Conservation (phyloP, 2,797 vertebrate genomes). For the Basileuterus tristriatus region DNA sequence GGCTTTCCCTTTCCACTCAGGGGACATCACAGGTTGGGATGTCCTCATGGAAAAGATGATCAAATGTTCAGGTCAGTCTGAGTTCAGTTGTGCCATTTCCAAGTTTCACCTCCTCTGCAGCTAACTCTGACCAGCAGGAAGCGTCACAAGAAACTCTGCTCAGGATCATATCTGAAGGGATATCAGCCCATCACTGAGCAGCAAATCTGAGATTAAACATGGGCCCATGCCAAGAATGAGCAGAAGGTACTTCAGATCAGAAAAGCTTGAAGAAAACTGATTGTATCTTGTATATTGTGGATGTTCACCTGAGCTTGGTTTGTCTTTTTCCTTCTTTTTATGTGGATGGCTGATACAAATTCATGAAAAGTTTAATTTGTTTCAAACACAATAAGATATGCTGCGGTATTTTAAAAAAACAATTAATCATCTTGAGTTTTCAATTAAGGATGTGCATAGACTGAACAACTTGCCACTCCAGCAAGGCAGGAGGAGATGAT, state of each 20-base stretch:
- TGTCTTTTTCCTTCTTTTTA: neutral
- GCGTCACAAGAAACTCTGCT: neutral
- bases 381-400: neutral
- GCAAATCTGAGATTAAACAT: neutral
- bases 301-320: neutral
- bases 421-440: conserved; percentile 13
- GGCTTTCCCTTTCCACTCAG: neutral
- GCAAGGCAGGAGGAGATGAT: neutral
- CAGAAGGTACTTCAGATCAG: neutral
- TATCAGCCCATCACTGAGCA: neutral
- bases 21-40: neutral
- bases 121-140: neutral
- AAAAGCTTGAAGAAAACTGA: neutral
- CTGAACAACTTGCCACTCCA: neutral
- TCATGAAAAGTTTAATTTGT: neutral
- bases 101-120: neutral
- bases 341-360: neutral
- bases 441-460: neutral
- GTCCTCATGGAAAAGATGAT: neutral
- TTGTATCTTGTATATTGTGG: neutral
- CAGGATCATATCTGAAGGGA: neutral
- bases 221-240: neutral
- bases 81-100: neutral
- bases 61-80: neutral
- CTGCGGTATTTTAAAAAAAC: conserved; percentile 2